Base-by-base conservation (phyloP, 2,113 vertebrate genomes). In the Brienomyrus longianalis region DNA sequence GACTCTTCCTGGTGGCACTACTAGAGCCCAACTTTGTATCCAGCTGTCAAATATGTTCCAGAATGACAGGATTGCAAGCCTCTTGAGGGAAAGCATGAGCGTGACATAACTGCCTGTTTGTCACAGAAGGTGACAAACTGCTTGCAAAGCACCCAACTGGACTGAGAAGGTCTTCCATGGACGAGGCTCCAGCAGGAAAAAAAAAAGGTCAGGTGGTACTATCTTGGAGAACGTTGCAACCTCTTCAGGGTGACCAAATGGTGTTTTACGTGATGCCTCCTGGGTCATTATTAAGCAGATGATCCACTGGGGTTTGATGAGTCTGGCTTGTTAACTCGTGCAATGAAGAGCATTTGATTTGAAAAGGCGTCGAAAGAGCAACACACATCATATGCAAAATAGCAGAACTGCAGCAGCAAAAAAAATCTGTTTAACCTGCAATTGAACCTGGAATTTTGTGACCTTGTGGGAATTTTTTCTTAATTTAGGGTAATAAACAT, bases 1-100 rank as follows among this genome's bases (percentile, higher is more conserved):
- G 31, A 39, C 35, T 77, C 13, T 43, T 19, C 15, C 74, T 19
- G 35, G 35, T 2, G 6, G 17, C 74, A 54, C 90, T 92, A 80
- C 84, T 84, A 74, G 87, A 93, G 89, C 92, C 94, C 93, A 92
- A 39, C 94, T 27, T 94, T 94, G 94, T 94, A 94, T 94, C 93
- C 93, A 89, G 95, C 94, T 95, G 96, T 95, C 94, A 94, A 90
- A 90, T 92, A 94, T 95, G 94, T 88, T 89, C 92, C 92, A 93
- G 92, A 94, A 93, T 92, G 89, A 85, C 62, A 90, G 92, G 92
- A 93, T 88, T 92, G 88, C 92, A 91, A 92, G 48, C 88, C 88
- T 92, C 90, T 89, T 43, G 91, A 87, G 62, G 92, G 94, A 93
- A 94, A 94, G 92, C 91, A 93, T 5, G 21, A 87, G 19, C 31